A percentile compares a stretch with the other conserved stretches of the same genome.
These are phyloP conservation scores for Pteropus alecto DNA, from an alignment of 2,113 vertebrate species.

Conservation along the genomic window DNA sequence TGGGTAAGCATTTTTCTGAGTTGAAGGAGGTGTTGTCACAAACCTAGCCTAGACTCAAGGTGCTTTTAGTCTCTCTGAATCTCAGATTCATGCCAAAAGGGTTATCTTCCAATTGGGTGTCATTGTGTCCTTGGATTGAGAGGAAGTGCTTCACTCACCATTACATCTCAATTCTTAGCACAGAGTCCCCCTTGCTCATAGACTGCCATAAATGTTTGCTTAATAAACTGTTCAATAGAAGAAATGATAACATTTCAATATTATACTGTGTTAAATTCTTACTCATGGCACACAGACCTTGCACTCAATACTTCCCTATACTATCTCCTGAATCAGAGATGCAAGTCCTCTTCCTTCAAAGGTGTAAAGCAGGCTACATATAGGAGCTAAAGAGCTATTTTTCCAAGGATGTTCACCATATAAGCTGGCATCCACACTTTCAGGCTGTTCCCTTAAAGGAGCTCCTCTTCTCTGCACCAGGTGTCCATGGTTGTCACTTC, in stretches of 20 bases:
- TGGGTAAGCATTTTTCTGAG: not conserved
- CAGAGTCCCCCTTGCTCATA: not conserved
- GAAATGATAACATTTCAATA: not conserved
- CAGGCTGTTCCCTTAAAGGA: not conserved
- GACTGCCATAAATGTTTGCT: not conserved
- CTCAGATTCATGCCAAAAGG: not conserved
- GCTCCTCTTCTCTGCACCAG: not conserved
- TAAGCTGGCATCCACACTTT: not conserved
- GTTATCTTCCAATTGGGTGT: not conserved
- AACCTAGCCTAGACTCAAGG: not conserved
- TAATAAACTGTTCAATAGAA: not conserved
- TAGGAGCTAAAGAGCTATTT: not conserved
- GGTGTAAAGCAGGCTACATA: not conserved
- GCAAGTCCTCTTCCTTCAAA: not conserved
- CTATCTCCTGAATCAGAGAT: too few species aligned
- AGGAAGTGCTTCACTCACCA: not conserved
- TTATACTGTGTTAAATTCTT: not conserved
- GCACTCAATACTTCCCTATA: not conserved
- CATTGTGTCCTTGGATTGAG: not conserved
- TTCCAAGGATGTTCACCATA: not conserved
- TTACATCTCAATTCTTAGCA: not conserved
- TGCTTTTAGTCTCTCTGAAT: not conserved
- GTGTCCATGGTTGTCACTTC: too few species aligned
- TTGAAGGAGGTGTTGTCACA: not conserved
- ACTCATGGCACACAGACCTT: not conserved